Base-by-base conservation (phyloP, 2,113 vertebrate genomes). In the Clupea harengus region DNA sequence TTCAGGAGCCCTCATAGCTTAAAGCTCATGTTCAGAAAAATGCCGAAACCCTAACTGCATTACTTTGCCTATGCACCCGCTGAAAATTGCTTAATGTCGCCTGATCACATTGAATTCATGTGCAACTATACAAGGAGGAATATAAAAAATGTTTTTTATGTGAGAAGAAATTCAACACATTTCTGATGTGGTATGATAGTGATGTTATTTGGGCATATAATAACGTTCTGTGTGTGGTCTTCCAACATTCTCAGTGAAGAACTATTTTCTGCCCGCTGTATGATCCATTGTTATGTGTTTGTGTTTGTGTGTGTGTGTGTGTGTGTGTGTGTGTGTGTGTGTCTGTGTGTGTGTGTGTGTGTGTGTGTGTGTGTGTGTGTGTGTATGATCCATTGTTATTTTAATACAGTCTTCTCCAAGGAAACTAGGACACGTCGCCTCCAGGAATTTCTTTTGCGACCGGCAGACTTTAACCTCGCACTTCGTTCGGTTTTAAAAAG, bases 301-400 rank as follows among this genome's bases (percentile, higher is more conserved):
- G 39, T 39, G 39, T 39, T 1, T 39, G 39, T 39, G 39, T 39
- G 39, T 39, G 39, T 39, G 39, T 39, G 39, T 39, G 39, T 39
- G 39, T 39, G 39, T 39, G 39, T 39, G 39, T 39, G 39, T 39
- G 39, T 39, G 39, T 39, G 39, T 78, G 25, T 78, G 13, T 78
- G 72, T n/a, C n/a, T n/a, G n/a, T n/a, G n/a, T 39, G 39, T 39
- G 39, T 39, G 39, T 39, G 39, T 39, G 39, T 39, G 39, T 39
- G 39, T 39, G 39, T 39, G 39, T 39, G 39, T 39, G 39, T 39
- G 39, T 39, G 39, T 39, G 39, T 39, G 39, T 39, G 39, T 39
- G 39, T 78, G 25, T 78, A 32, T 78, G 72, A 39, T 78, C 72
- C 72, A 78, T 78, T 78, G 72, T 78, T 78, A 78, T 78, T 78